A percentile compares a stretch with the other conserved stretches of the same genome.
Evolutionary conservation across 2,113 vertebrate species (phyloP).

Genomic region (Passer domesticus): DNA sequence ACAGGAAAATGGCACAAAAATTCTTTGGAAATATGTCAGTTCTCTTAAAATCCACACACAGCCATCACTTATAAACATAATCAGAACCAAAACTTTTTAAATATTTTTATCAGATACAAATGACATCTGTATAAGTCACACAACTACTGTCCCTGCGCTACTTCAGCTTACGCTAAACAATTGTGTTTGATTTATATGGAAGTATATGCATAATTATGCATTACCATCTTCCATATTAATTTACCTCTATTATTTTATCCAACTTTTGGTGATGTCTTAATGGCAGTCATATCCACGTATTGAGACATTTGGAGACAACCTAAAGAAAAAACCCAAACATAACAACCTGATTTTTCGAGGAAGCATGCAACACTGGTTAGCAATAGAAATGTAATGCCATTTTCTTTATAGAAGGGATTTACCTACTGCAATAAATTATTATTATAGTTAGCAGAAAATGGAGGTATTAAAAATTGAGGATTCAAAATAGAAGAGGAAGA

Average conservation of each 20-base stretch:
- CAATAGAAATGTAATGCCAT: not conserved
- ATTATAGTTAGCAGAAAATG: not conserved
- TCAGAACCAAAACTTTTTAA: not conserved
- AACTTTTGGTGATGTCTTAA: not conserved
- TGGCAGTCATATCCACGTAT: not conserved
- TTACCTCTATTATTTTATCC: not conserved
- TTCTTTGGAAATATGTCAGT: not conserved
- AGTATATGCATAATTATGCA: not conserved
- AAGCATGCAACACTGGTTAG: not conserved
- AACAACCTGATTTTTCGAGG: not conserved
- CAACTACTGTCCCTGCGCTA: not conserved
- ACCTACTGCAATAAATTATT: accelerated
- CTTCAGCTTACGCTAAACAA: not conserved
- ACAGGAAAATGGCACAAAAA: not conserved
- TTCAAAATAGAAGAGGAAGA: not conserved
- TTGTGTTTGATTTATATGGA: not conserved
- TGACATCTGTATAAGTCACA: not conserved
- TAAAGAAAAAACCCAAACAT: accelerated
- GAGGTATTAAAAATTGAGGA: not conserved
- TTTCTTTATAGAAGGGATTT: not conserved
- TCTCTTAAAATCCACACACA: accelerated
- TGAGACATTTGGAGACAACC: not conserved
- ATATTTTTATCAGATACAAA: not conserved
- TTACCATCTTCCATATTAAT: not conserved
- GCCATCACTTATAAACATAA: not conserved